Evolutionary conservation across 1,140 invertebrate species (phyloP), one percentile per base, ranked within the genome.

Genomic region (Olivierus martensii): DNA sequence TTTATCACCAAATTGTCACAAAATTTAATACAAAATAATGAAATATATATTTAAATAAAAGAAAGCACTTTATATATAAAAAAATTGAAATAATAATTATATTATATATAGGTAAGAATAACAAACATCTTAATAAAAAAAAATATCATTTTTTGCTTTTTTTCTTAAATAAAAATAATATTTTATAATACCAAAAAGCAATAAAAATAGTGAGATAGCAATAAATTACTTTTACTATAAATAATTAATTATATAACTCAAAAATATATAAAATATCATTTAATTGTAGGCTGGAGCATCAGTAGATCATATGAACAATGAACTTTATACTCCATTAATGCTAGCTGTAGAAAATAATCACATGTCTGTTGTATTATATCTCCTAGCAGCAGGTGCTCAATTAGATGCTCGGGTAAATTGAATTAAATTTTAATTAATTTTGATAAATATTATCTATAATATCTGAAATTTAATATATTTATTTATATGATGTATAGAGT

Each of bases 311-410:
- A 69, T 80, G 56, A 88, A 94, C 67, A 74, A 72, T 51, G 77
- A 81, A 44, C 73, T 84, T 63, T 76, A 81, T 51, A 90, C 88
- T 12, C 84, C 89, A 0, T 66, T 92, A 6, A 88, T 91, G 79
- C 66, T 81, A 56, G 86, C 88, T 22, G 74, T 82, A 15, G 71
- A 77, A 51, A 75, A 77, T 62, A 72, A 75, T 34, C 74, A 82
- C 56, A 70, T 73, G 52, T 54, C 61, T 18, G 67, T 81, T 10
- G 75, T 84, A 2, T 71, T 77, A 58, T 84, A 83, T 66, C 68
- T 87, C 28, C 68, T 84, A 21, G 79, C 80, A 64, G 77, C 80
- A 61, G 84, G 84, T 3, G 81, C 83, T 9, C 75, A 78, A 62
- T 73, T 84, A 28, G 75, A 79, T 39, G 69, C 83, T 38, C 85